Evolutionary conservation across 2,113 vertebrate species (phyloP).

Genomic region (Microcebus ravelobensis): DNA sequence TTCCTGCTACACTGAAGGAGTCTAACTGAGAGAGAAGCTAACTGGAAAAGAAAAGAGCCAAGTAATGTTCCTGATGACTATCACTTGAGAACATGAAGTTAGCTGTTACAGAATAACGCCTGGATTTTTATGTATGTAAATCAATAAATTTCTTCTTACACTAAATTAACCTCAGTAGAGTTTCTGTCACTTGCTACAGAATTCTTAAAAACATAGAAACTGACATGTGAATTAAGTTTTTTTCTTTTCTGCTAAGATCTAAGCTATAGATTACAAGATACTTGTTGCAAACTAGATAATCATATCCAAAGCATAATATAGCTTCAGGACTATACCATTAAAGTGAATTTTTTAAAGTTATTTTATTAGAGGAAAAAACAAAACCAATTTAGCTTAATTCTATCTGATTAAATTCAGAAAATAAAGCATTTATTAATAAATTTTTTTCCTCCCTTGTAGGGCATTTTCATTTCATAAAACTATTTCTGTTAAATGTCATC

Average conservation of each 20-base stretch:
- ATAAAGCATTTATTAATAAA: constrained; percentile 48
- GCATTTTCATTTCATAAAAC: constrained; percentile 53
- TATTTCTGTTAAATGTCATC: constrained; percentile 39
- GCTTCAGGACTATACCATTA: not conserved
- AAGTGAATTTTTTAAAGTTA: constrained; percentile 23
- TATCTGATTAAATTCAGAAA: constrained; percentile 28
- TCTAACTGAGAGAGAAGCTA: not conserved
- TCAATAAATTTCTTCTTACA: not conserved
- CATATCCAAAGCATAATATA: not conserved
- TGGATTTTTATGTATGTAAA: not conserved
- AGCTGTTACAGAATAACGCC: not conserved
- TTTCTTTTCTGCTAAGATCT: constrained; percentile 1
- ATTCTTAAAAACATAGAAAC: constrained; percentile 9
- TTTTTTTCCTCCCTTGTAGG: not conserved
- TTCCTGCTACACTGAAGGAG: not conserved
- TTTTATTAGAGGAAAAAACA: not conserved
- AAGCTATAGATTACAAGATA: not conserved
- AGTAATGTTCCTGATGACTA: not conserved
- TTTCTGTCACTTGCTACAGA: constrained; percentile 21
- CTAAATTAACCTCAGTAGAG: not conserved
- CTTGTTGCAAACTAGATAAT: not conserved
- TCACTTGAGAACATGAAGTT: not conserved
- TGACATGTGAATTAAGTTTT: not conserved
- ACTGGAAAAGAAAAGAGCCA: not conserved
- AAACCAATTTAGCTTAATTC: constrained; percentile 9